Percentiles rank a stretch among this genome's conserved stretches.
Evolutionary conservation across 2,113 vertebrate genomes (phyloP).

Genomic region (Verasper variegatus): DNA sequence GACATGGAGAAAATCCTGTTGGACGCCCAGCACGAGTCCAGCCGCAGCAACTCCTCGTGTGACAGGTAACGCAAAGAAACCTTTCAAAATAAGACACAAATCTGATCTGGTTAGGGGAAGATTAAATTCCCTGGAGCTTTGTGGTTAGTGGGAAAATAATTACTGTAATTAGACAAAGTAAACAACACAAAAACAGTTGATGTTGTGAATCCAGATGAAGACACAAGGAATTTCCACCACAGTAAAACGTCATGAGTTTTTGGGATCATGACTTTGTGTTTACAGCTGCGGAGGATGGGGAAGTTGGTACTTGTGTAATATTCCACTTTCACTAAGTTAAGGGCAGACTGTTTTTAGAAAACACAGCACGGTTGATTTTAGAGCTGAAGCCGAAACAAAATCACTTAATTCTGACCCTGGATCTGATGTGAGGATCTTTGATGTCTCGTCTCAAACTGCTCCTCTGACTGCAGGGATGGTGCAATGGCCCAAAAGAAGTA

Average conservation of each 20-base stretch:
- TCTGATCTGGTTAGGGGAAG: neutral
- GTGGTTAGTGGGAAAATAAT: too few species aligned
- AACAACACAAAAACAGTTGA: neutral
- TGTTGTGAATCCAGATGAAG: neutral
- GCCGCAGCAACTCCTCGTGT: constrained; percentile 97
- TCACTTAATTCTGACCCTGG: neutral
- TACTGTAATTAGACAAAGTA: neutral
- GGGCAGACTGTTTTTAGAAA: neutral
- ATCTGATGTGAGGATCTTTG: neutral
- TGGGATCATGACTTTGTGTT: neutral
- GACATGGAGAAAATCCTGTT: constrained; percentile 99
- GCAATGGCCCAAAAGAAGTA: neutral
- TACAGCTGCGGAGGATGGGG: too few species aligned
- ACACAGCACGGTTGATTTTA: neutral
- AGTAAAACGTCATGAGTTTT: constrained; percentile 19
- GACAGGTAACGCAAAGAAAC: constrained; percentile 85
- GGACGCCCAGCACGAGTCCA: constrained; percentile 97
- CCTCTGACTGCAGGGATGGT: too few species aligned
- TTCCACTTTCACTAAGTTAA: neutral
- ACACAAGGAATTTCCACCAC: neutral
- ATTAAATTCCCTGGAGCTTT: too few species aligned
- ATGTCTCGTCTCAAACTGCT: too few species aligned
- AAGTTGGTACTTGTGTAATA: neutral
- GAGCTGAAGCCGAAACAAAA: neutral
- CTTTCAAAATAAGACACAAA: too few species aligned